Evolutionary conservation across 1,140 invertebrate species (phyloP), one percentile per base, ranked within the genome.

Genomic region (Drosophila nikananu): DNA sequence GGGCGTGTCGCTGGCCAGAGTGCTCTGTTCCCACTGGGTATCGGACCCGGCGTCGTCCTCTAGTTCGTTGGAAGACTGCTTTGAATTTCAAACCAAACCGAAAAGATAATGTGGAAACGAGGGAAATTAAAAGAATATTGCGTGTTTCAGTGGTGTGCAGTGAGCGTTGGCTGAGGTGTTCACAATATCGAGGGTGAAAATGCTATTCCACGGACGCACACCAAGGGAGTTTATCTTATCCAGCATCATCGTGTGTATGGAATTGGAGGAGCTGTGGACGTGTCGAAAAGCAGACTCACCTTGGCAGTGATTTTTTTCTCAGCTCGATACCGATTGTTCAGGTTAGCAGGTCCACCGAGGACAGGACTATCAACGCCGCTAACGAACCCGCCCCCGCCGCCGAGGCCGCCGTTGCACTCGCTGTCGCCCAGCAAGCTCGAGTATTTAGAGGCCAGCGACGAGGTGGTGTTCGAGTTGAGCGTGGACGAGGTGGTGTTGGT

Each of bases 231-330:
- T 32, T 30, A 59, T 62, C 41, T 54, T 52, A 51, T 55, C 70
- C 54, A 30, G 49, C 71, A 46, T 39, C 58, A 46, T 65, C 48
- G 35, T 49, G 58, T 79, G 66, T 79, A 35, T 23, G 27, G 41
- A 42, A 52, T 25, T 44, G 49, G 17, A 37, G 48, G 12, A 17
- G 30, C 41, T 37, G 27, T 12, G 32, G 3, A 42, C 17, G 10
- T 17, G 13, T 2, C n/a, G 12, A 32, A 9, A 17, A 7, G 25
- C n/a, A 23, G 15, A 76, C 86, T 91, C 61, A 93, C 92, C 92
- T 93, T 93, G 90, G 92, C 92, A 93, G 92, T 93, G 91, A 89
- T 92, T 93, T 93, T 93, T 87, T 93, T 93, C 77, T 93, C 92
- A 25, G 92, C 77, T 17, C 92, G 82, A 78, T 90, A 93, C 30